Percentiles rank a stretch among this genome's conserved stretches.
These are phyloP conservation scores for Adela reaumurella DNA, from an alignment of 2,888 invertebrate species.

Conservation along the genomic window DNA sequence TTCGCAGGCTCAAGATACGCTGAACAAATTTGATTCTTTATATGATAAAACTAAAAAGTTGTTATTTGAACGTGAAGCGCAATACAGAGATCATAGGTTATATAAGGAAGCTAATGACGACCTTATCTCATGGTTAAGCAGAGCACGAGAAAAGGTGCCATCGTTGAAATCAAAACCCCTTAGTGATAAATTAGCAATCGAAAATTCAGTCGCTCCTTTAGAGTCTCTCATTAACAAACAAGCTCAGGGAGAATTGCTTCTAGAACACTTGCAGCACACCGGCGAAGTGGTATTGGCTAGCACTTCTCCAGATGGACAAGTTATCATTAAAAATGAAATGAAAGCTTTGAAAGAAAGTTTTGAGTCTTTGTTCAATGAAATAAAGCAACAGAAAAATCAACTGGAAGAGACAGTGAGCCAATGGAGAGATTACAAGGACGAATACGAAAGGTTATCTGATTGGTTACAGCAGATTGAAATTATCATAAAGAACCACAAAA, in stretches of 20 bases:
- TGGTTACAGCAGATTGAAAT: conserved; percentile 93
- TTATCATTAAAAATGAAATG: conserved; percentile 79
- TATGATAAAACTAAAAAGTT: conserved; percentile 75
- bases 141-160: conserved; percentile 86
- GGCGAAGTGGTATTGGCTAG: conserved; percentile 84
- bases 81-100: conserved; percentile 81
- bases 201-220: conserved; percentile 83
- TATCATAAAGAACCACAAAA: conserved; percentile 85
- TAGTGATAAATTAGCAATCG: conserved; percentile 84
- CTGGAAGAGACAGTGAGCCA: conserved; percentile 77
- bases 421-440: conserved; percentile 90
- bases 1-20: conserved; percentile 78
- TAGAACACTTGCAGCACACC: conserved; percentile 83
- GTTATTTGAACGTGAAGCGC: conserved; percentile 75
- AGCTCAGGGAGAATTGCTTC: conserved; percentile 82
- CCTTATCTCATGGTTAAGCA: conserved; percentile 80
- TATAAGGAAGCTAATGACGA: conserved; percentile 93
- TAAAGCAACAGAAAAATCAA: conserved; percentile 79
- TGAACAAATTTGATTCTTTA: conserved; percentile 78
- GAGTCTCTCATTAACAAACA: conserved; percentile 84
- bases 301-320: conserved; percentile 77
- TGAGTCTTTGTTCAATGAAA: conserved; percentile 78
- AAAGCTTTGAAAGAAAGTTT: conserved; percentile 81
- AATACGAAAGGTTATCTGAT: conserved; percentile 85
- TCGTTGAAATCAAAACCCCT: conserved; percentile 79